Base-by-base conservation (phyloP, 2,797 vertebrate genomes). In the Acrossocheilus fasciatus region DNA sequence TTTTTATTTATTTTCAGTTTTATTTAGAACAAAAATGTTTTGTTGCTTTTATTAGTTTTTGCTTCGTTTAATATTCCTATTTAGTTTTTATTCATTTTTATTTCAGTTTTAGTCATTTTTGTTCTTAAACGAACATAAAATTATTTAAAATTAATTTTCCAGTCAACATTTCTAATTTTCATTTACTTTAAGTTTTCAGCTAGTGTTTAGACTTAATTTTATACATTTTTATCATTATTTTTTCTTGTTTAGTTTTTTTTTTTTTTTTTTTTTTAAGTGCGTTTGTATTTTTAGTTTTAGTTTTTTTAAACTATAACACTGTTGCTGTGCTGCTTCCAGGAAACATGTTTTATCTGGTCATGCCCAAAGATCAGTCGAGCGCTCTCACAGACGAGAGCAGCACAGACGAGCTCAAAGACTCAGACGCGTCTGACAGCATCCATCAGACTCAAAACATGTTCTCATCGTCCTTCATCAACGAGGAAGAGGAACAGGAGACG, bases 281-380 rank as follows among this genome's bases (percentile, higher is more conserved):
- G 1, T 20, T 18, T 17, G 8, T 36, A 9, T 34, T 1, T 26
- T 26, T 26, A 26, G 26, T 15, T 18, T 52, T 14, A 12, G n/a
- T n/a, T 59, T n/a, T n/a, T 26, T 23, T 47, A 6, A 3, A 52
- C 1, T 11, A 18, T 11, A 4, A 14, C 59, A 2, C n/a, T 26
- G 62, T 11, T 26, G 23, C 54, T 15, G 54, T 23, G 39, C 54
- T 69, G 50, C 34, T 57, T 84, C 45, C 68, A 96, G 96, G 95
- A 36, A 96, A 96, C 92, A 89, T 87, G 0, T 96, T 96, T 93
- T 96, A 95, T 91, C 57, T 96, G 91, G 93, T 95, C 3, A 89
- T 96, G 94, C 95, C 95, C 0, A 89, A 85, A 14, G 94, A 94
- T n/a, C 90, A 90, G 54, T 93, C 91, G 0, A 93, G 70, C 2